phyloP scores from a whole-genome alignment of 2,888 invertebrate genomes.

The Parelbella ahira region DNA sequence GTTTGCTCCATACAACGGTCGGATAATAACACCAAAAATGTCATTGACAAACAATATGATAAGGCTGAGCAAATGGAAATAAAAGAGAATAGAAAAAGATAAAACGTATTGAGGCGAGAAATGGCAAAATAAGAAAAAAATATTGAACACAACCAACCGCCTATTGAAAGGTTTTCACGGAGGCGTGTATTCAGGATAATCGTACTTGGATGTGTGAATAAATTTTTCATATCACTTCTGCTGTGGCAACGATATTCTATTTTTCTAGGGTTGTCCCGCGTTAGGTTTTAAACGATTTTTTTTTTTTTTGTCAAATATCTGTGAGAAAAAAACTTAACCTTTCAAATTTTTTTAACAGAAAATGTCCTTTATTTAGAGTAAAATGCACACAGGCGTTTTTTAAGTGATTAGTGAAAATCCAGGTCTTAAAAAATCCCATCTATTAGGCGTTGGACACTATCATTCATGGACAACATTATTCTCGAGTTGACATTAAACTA shows the following conservation, averaged over 20 bases:
- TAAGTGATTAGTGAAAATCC: no score
- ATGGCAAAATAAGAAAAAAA: conserved; percentile 18
- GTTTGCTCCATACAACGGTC: conserved; percentile 4
- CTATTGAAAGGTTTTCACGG: conserved; percentile 19
- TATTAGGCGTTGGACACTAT: no score
- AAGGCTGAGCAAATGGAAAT: conserved; percentile 10
- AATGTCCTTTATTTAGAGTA: no score
- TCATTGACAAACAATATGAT: conserved; percentile 20
- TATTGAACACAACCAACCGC: conserved; percentile 18
- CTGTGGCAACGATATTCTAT: conserved; percentile 14
- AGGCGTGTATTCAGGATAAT: conserved; percentile 21
- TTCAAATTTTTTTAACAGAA: no score
- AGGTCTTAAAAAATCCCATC: no score
- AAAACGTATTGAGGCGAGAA: conserved; percentile 5
- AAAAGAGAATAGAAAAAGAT: conserved; percentile 3
- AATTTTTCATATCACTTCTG: conserved; percentile 30
- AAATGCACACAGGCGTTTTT: no score
- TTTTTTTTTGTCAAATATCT: no score
- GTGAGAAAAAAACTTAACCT: no score
- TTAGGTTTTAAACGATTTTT: no score
- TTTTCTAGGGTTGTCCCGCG: conserved; percentile 1
- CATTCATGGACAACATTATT: no score
- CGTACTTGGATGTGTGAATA: conserved; percentile 27
- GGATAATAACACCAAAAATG: conserved; percentile 14
- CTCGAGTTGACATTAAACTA: no score